Base-by-base conservation (phyloP, 2,888 invertebrate species). In the Lithophane semibrunnea region DNA sequence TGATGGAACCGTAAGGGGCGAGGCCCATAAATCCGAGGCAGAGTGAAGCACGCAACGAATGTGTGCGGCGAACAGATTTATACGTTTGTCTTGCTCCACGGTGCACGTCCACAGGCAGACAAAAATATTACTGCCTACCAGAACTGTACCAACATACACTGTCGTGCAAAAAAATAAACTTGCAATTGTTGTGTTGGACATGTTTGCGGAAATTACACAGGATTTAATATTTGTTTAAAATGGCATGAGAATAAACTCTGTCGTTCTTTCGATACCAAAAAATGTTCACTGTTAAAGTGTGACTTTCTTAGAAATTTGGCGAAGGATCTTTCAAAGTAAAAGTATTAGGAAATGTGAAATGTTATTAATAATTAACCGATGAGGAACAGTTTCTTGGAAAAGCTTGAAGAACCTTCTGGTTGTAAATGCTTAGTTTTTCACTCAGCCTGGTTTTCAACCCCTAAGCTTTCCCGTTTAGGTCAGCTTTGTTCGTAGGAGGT, bases 31-130 rank as follows among this genome's bases (percentile, higher is more conserved):
- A 94, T 94, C 83, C 78, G 89, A 92, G 90, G 88, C 91, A 90
- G 92, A 90, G 90, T 90, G 90, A 90, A 90, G 90, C 92, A 94
- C 93, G 93, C 93, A 93, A 94, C 92, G 91, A 92, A 92, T 92
- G 92, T 92, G 90, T 93, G 92, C 90, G 92, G 92, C 88, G 86
- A 89, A 87, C 90, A 92, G 92, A 94, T 94, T 94, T 94, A 94
- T 93, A 91, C 91, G 92, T 92, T 90, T 93, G 91, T 93, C 93
- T 92, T 92, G 91, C 89, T 89, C 80, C 88, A 86, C 89, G 88
- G 82, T 89, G 88, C 91, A 89, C 88, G 90, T 91, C 90, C 91
- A 91, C 91, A 91, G 84, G 85, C 90, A 90, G 90, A 90, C 91
- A 88, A 92, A 93, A 92, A 92, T 92, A 92, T 91, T 90, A 87